A percentile compares a stretch with the other conserved stretches of the same genome.
phyloP scores from a whole-genome alignment of 2,888 invertebrate species.

The Psylliodes chrysocephalus region DNA sequence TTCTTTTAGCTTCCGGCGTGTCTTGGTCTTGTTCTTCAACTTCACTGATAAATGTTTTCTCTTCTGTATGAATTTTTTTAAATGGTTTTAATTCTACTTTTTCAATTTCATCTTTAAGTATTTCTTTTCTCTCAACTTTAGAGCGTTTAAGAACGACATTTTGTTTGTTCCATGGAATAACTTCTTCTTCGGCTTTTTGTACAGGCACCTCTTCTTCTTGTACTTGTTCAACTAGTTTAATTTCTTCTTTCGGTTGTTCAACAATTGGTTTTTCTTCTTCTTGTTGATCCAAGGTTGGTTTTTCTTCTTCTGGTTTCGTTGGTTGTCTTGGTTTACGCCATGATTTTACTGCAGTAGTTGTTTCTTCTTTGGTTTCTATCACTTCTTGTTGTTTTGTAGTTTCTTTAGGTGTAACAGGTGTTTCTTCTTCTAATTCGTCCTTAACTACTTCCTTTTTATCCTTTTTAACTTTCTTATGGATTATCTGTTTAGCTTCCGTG shows the following conservation, averaged over 20 bases:
- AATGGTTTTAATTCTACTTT: constrained; percentile 45
- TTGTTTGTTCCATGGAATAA: constrained; percentile 73
- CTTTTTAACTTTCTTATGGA: constrained; percentile 63
- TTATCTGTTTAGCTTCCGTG: constrained; percentile 58
- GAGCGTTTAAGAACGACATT: constrained; percentile 66
- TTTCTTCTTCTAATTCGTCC: constrained; percentile 67
- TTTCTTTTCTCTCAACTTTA: constrained; percentile 44
- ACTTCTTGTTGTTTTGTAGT: neutral
- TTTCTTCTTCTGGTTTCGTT: constrained; percentile 43
- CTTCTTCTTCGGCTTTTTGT: constrained; percentile 35
- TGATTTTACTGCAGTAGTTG: constrained; percentile 15
- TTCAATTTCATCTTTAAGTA: constrained; percentile 50
- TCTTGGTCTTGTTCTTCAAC: constrained; percentile 46
- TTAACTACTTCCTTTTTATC: constrained; percentile 66
- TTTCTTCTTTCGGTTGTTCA: constrained; percentile 53
- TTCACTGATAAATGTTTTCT: constrained; percentile 47
- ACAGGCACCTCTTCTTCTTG: neutral
- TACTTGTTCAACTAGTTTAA: constrained; percentile 18
- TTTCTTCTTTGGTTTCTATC: neutral
- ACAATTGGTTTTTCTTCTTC: constrained; percentile 44
- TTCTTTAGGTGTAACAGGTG: constrained; percentile 4
- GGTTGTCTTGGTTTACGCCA: constrained; percentile 28
- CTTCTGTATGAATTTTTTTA: constrained; percentile 41
- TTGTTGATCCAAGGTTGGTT: constrained; percentile 46
- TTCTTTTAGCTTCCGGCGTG: neutral